phyloP scores from a whole-genome alignment of 2,888 invertebrate genomes.

The Melanotus villosus region DNA sequence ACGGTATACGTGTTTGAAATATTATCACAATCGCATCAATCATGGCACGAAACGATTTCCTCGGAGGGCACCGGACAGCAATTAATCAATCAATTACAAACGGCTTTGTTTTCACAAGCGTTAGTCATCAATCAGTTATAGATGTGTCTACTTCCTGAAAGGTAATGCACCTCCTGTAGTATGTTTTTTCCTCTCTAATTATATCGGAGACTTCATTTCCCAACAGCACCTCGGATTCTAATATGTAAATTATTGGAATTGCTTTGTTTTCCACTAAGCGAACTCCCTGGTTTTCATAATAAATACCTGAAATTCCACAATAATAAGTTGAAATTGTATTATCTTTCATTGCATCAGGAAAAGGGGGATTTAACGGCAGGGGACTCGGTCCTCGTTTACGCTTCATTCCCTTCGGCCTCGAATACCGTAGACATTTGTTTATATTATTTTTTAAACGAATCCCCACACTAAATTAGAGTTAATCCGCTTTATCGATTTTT shows the following conservation, averaged over 20 bases:
- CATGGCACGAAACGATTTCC: conserved; percentile 52
- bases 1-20: conserved; percentile 45
- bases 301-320: conserved; percentile 25
- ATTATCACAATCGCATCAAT: conserved; percentile 52
- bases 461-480: neutral
- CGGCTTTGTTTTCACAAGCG: conserved; percentile 52
- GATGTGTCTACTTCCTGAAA: conserved; percentile 47
- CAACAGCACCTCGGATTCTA: neutral
- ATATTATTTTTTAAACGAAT: neutral
- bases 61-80: conserved; percentile 52
- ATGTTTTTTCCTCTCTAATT: conserved; percentile 8
- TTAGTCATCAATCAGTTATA: conserved; percentile 52
- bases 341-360: conserved; percentile 29
- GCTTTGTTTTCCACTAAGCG: conserved; percentile 24
- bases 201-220: conserved; percentile 1
- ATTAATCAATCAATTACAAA: conserved; percentile 56
- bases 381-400: conserved; percentile 6
- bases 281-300: conserved; percentile 25
- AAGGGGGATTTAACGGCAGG: conserved; percentile 22
- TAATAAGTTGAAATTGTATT: conserved; percentile 31
- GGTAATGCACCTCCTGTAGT: conserved; percentile 30
- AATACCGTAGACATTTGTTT: conserved; percentile 2
- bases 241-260: conserved; percentile 27
- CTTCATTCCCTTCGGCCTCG: neutral
- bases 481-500: too few relatives aligned